These are phyloP conservation scores for Hypsibius dujardini DNA, from an alignment of 1,140 invertebrate species.

Conservation along the genomic window DNA sequence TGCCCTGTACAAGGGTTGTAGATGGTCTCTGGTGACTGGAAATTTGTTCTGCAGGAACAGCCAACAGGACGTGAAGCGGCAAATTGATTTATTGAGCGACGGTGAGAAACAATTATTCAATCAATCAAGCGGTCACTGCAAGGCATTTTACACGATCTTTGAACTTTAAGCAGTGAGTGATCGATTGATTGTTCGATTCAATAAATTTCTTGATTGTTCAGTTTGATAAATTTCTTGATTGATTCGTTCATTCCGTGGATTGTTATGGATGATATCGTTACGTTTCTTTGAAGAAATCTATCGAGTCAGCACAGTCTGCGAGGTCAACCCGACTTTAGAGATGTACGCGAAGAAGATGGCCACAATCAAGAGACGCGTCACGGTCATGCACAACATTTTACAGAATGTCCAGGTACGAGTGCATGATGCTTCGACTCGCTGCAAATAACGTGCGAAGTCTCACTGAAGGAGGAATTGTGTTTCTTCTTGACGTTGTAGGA, in stretches of 20 bases:
- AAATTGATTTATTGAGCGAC: background rate
- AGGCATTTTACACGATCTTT: too few species aligned
- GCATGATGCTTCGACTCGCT: too few species aligned
- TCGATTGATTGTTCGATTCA: too few species aligned
- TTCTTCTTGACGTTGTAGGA: background rate
- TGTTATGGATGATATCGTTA: too few species aligned
- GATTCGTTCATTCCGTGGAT: too few species aligned
- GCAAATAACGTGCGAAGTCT: too few species aligned
- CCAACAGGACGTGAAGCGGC: constrained; percentile 9
- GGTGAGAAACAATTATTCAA: too few species aligned
- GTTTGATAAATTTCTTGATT: too few species aligned
- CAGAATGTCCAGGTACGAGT: constrained; percentile 8
- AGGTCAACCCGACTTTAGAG: background rate
- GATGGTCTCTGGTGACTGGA: background rate
- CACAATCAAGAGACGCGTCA: background rate
- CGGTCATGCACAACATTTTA: constrained; percentile 12
- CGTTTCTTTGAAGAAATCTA: background rate
- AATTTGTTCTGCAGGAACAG: background rate
- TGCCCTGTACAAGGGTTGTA: background rate
- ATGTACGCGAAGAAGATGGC: constrained; percentile 8
- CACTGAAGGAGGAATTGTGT: too few species aligned
- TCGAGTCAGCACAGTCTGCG: background rate
- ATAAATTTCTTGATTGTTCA: too few species aligned
- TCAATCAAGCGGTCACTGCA: too few species aligned
- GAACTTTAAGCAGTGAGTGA: too few species aligned